phyloP scores from a whole-genome alignment of 2,797 vertebrate species.

The Pseudochaenichthys georgianus region DNA sequence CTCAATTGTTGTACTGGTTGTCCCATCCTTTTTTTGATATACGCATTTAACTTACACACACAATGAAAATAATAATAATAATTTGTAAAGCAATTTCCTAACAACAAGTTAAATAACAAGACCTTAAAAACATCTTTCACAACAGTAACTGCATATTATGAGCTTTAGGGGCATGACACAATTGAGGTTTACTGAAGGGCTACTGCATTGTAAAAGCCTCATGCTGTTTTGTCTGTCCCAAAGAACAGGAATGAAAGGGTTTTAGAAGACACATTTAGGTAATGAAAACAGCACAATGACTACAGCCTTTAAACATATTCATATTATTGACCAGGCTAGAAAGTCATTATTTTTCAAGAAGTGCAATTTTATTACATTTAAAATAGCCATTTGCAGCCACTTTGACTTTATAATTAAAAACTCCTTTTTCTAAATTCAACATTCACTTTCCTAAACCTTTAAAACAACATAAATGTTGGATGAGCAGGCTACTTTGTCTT shows the following conservation, averaged over 20 bases:
- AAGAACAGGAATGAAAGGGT: background rate
- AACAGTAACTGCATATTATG: conserved; percentile 3
- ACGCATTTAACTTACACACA: background rate
- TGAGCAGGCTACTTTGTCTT: background rate
- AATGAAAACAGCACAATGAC: background rate
- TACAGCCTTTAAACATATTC: background rate
- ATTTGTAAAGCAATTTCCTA: background rate
- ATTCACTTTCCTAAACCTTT: background rate
- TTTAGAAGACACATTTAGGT: background rate
- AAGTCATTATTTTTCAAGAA: background rate
- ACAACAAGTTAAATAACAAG: background rate
- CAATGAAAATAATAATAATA: background rate
- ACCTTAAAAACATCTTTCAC: background rate
- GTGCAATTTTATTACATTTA: background rate
- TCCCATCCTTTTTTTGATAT: background rate
- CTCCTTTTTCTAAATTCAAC: background rate
- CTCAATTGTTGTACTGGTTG: conserved; percentile 2
- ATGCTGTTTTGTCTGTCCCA: background rate
- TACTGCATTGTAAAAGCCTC: background rate
- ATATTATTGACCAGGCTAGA: background rate
- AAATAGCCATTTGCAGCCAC: background rate
- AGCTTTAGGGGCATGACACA: conserved; percentile 2
- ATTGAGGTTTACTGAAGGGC: conserved; percentile 2
- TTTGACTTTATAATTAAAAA: background rate
- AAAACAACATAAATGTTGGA: background rate